These are phyloP conservation scores for Synanthedon vespiformis DNA, from an alignment of 2,888 invertebrate genomes.

Conservation along the genomic window DNA sequence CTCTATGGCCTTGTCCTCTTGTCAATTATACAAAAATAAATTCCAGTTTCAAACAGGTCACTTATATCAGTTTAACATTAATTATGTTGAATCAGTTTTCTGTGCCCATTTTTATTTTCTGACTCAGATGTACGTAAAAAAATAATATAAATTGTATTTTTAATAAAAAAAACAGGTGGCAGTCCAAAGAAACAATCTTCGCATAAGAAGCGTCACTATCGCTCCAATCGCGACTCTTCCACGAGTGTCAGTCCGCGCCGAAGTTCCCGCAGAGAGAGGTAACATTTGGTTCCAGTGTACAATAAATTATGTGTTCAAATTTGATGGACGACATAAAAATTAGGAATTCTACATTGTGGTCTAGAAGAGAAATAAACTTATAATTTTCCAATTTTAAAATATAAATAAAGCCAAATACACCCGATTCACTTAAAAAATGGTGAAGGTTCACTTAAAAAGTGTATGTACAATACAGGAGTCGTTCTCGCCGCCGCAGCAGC, in stretches of 20 bases:
- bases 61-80: no score
- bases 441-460: neutral
- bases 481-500: slow-evolving; percentile 55
- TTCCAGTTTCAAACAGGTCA: no score
- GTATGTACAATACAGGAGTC: slow-evolving; percentile 31
- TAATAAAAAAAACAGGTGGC: slow-evolving; percentile 35
- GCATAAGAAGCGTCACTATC: slow-evolving; percentile 90
- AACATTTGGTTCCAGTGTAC: slow-evolving; percentile 1
- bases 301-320: no score
- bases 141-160: no score
- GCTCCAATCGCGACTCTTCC: slow-evolving; percentile 86
- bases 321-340: no score
- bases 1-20: no score
- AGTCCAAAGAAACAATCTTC: slow-evolving; percentile 81
- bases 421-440: neutral
- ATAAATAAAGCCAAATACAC: no score
- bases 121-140: no score
- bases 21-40: no score
- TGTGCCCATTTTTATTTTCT: neutral
- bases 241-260: slow-evolving; percentile 69
- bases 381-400: no score
- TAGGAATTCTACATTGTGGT: no score
- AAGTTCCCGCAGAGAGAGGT: slow-evolving; percentile 70
- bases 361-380: no score
- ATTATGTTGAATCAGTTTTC: neutral